Conservation (phyloP, 30 jellyfish, hydroid and myxozoan genomes). For the Cassiopea xamachana region DNA sequence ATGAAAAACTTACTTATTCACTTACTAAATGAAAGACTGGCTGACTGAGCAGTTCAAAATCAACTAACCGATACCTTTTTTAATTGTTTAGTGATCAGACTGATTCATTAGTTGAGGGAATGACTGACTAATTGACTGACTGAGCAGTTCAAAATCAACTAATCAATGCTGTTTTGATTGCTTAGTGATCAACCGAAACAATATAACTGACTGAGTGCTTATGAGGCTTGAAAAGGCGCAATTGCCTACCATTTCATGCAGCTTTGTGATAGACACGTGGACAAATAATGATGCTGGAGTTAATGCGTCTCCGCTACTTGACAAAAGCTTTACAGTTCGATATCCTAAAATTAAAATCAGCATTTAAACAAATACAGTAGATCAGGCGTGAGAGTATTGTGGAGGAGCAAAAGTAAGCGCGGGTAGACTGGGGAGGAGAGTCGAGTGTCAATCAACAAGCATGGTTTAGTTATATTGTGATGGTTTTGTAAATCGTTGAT, state of each 20-base stretch:
- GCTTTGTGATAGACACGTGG: conserved; percentile 73
- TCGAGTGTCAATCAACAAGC: no score
- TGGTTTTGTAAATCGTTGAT: no score
- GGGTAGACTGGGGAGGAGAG: no score
- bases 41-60: neutral
- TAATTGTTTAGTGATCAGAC: neutral
- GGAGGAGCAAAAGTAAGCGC: no score
- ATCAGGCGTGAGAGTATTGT: no score
- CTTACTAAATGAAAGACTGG: neutral
- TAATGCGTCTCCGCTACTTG: conserved; percentile 78
- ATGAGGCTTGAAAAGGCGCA: neutral
- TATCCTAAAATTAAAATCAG: conserved; percentile 68
- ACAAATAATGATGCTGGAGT: conserved; percentile 95
- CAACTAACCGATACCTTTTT: neutral
- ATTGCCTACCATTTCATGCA: conserved; percentile 78
- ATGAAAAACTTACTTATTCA: neutral
- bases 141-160: neutral
- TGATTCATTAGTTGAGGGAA: neutral
- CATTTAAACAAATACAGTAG: neutral
- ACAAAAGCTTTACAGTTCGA: conserved; percentile 86
- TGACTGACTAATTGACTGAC: neutral
- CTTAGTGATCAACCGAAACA: no score
- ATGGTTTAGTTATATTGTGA: no score
- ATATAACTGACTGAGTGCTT: no score
- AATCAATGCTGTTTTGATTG: neutral